Conservation (phyloP, 2,888 invertebrate genomes). For the Trimorus sp. region DNA sequence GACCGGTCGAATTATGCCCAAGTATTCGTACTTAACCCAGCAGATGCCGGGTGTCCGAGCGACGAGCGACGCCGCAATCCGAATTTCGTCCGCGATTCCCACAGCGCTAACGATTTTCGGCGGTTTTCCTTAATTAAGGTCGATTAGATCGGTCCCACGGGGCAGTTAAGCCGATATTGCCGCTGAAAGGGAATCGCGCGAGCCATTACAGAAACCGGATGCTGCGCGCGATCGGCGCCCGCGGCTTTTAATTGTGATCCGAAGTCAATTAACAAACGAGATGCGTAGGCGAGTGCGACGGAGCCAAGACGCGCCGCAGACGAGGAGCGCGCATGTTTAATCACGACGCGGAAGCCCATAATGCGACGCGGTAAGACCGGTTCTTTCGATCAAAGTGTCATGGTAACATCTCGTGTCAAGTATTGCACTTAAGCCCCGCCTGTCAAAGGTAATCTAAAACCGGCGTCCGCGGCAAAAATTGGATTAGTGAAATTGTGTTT, state of each 20-base stretch:
- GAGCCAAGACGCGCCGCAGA: background rate
- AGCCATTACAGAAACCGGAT: constrained; percentile 69
- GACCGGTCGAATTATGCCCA: constrained; percentile 43
- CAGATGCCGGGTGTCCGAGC: constrained; percentile 13
- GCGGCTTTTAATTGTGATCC: constrained; percentile 70
- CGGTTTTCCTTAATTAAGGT: constrained; percentile 60
- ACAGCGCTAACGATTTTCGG: constrained; percentile 30
- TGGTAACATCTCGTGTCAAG: constrained; percentile 58
- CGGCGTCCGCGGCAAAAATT: constrained; percentile 44
- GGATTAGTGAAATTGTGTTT: constrained; percentile 54
- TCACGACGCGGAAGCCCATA: constrained; percentile 68
- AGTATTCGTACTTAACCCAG: constrained; percentile 41
- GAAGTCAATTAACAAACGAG: constrained; percentile 73
- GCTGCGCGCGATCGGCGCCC: constrained; percentile 40
- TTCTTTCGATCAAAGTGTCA: constrained; percentile 66
- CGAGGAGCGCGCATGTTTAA: constrained; percentile 47
- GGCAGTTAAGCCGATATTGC: constrained; percentile 47
- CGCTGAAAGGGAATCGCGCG: constrained; percentile 60
- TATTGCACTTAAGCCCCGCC: constrained; percentile 56
- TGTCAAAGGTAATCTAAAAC: constrained; percentile 60
- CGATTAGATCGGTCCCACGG: constrained; percentile 56
- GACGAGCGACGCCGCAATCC: background rate
- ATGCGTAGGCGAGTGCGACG: constrained; percentile 63
- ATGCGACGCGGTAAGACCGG: constrained; percentile 67
- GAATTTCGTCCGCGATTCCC: constrained; percentile 21